Conservation (phyloP, 2,797 vertebrate species). For the Phoeniculus purpureus region DNA sequence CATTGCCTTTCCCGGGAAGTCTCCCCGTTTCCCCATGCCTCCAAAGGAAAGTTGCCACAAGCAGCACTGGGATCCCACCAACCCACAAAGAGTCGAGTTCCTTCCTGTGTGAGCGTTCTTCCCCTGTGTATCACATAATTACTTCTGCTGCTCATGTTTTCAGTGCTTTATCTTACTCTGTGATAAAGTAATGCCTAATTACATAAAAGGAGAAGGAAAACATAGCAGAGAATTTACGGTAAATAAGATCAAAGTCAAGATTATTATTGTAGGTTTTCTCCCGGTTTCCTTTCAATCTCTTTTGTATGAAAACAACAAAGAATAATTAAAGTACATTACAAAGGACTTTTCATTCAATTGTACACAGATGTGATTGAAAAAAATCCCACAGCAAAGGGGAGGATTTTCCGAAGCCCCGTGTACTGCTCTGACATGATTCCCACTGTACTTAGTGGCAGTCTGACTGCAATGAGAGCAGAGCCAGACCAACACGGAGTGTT, state of each 20-base stretch:
- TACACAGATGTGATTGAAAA: conserved; percentile 45
- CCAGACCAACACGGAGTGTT: conserved; percentile 13
- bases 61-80: background rate
- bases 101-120: background rate
- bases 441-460: conserved; percentile 14
- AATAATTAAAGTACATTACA: conserved; percentile 58
- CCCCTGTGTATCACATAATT: background rate
- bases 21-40: background rate
- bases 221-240: conserved; percentile 12
- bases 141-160: background rate
- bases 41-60: background rate
- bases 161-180: conserved; percentile 4
- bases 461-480: conserved; percentile 40
- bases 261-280: conserved; percentile 47
- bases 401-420: conserved; percentile 17
- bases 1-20: background rate
- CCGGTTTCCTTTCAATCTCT: conserved; percentile 55
- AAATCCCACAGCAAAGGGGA: background rate
- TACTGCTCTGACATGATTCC: conserved; percentile 15
- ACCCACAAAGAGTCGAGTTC: fast-evolving
- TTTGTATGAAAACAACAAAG: conserved; percentile 42
- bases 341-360: conserved; percentile 52
- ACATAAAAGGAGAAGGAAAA: conserved; percentile 40
- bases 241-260: conserved; percentile 58
- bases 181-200: conserved; percentile 44